Percentiles rank a stretch among this genome's conserved stretches.
Evolutionary conservation across 1,140 invertebrate genomes (phyloP).

Genomic region (Steinernema feltiae): DNA sequence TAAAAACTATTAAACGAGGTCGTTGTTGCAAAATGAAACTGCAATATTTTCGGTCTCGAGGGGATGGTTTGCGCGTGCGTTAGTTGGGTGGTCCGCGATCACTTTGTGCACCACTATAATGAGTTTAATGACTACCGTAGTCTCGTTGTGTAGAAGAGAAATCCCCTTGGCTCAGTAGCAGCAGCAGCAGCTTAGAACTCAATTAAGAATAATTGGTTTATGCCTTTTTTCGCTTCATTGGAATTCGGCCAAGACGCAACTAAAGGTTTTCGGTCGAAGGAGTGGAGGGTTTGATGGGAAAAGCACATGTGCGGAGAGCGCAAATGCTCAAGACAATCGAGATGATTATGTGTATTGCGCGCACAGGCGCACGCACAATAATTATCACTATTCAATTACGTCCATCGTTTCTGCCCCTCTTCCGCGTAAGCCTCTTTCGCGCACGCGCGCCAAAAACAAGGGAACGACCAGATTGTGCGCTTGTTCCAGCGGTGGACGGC

Average conservation of each 20-base stretch:
- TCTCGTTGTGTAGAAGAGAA: not conserved
- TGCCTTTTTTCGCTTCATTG: not conserved
- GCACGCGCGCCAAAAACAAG: not conserved
- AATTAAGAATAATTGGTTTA: slow-evolving; percentile 12
- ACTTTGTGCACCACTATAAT: slow-evolving; percentile 23
- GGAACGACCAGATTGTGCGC: not conserved
- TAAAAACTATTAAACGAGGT: slow-evolving; percentile 10
- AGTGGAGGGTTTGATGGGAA: not conserved
- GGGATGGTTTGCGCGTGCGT: not conserved
- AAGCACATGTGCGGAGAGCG: not conserved
- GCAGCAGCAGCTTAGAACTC: not conserved
- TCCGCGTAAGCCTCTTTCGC: not conserved
- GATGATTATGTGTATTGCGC: not conserved
- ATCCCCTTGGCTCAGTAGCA: slow-evolving; percentile 14
- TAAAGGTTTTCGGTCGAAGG: not conserved
- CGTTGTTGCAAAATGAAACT: not conserved
- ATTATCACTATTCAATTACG: not conserved
- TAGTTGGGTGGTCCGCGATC: not conserved
- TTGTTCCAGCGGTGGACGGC: not conserved
- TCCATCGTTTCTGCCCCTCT: not conserved
- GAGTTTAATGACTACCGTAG: slow-evolving; percentile 14
- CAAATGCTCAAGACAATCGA: not conserved
- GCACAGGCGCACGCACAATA: not conserved
- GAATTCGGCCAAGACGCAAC: not conserved
- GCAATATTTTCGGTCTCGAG: not conserved